A percentile compares a stretch with the other conserved stretches of the same genome.
Evolutionary conservation across 2,888 invertebrate genomes (phyloP).

Genomic region (Aphrophora alni): DNA sequence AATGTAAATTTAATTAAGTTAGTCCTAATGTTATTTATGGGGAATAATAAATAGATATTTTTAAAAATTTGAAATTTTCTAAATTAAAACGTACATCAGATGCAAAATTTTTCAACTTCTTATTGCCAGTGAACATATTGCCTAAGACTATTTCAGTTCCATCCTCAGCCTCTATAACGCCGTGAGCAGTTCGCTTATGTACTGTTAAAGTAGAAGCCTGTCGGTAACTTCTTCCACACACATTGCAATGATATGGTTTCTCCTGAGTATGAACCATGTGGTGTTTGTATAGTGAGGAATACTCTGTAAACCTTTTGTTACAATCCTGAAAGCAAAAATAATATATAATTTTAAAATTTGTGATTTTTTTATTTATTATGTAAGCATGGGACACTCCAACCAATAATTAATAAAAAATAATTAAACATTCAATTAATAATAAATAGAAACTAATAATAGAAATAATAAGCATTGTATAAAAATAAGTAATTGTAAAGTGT

Average conservation of each 20-base stretch:
- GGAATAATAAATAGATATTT: too few relatives aligned
- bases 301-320: constrained; percentile 71
- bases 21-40: too few relatives aligned
- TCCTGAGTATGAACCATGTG: constrained; percentile 67
- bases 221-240: constrained; percentile 66
- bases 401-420: too few relatives aligned
- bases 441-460: too few relatives aligned
- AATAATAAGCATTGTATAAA: too few relatives aligned
- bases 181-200: constrained; percentile 67
- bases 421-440: too few relatives aligned
- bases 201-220: constrained; percentile 67
- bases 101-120: not conserved
- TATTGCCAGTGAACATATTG: constrained; percentile 23
- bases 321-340: constrained; percentile 59
- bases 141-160: constrained; percentile 55
- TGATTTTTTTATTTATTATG: too few relatives aligned
- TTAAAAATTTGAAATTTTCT: too few relatives aligned
- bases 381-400: too few relatives aligned
- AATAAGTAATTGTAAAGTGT: too few relatives aligned
- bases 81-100: not conserved
- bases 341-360: too few relatives aligned
- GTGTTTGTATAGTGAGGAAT: constrained; percentile 73
- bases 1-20: too few relatives aligned
- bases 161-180: constrained; percentile 56
- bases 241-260: constrained; percentile 65